Conservation (phyloP, 2,888 invertebrate genomes). For the Cancer borealis region DNA sequence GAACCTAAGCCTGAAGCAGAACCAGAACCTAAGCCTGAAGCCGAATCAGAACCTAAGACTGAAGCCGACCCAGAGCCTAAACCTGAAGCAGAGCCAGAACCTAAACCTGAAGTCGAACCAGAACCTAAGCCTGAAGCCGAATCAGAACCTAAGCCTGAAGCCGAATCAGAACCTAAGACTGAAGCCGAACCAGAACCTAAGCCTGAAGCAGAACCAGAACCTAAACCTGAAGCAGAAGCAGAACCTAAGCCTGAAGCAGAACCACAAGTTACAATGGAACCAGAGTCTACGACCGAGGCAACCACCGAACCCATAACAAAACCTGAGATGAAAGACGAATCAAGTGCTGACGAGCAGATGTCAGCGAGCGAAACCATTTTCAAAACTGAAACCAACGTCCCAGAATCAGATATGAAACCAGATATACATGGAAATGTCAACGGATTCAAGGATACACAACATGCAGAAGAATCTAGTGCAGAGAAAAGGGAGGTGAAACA, state of each 20-base stretch:
- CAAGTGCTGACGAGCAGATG: neutral
- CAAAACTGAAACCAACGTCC: neutral
- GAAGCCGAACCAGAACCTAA: neutral
- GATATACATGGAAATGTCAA: too few species aligned
- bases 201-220: constrained; percentile 20
- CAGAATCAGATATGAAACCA: neutral
- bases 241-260: neutral
- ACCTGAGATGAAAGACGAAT: neutral
- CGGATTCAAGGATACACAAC: neutral
- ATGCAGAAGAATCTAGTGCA: neutral
- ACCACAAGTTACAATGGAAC: neutral
- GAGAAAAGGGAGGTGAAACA: neutral
- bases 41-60: neutral
- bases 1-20: neutral
- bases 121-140: neutral
- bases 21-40: neutral
- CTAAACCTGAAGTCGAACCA: neutral
- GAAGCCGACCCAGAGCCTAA: neutral
- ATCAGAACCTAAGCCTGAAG: neutral
- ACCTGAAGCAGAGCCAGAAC: neutral
- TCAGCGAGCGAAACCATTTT: neutral
- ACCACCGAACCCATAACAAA: neutral
- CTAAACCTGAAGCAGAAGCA: neutral
- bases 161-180: neutral
- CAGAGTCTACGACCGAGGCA: constrained; percentile 3